These are phyloP conservation scores for Microctonus brassicae DNA, from an alignment of 2,888 invertebrate species.

Conservation along the genomic window DNA sequence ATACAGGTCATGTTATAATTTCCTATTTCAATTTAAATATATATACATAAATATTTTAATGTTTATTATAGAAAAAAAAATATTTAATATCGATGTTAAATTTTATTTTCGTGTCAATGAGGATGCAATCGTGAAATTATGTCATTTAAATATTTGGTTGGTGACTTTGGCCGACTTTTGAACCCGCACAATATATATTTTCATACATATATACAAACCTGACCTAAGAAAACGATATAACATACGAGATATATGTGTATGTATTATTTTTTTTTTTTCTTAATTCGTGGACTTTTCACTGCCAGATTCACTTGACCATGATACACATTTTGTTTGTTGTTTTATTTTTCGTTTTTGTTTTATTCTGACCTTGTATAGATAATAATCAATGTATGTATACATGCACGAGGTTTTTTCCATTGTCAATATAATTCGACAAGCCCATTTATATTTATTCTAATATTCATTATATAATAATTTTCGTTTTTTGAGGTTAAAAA, in stretches of 20 bases:
- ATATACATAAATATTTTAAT: background rate
- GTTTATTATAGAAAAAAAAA: no score
- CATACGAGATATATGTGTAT: background rate
- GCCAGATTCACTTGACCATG: background rate
- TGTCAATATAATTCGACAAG: no score
- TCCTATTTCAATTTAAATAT: background rate
- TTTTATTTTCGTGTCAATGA: conserved; percentile 13
- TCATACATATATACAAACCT: conserved; percentile 8
- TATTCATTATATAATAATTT: no score
- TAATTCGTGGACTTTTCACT: background rate
- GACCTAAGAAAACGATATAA: background rate
- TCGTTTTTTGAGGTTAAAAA: no score
- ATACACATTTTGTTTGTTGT: background rate
- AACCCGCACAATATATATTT: conserved; percentile 8
- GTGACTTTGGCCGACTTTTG: conserved; percentile 4
- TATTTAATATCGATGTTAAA: background rate
- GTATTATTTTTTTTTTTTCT: background rate
- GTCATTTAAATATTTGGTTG: no score
- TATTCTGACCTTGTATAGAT: no score
- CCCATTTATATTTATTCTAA: no score
- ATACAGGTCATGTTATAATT: background rate
- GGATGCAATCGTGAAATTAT: conserved; percentile 5
- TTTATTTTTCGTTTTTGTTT: background rate
- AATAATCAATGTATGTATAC: no score
- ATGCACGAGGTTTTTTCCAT: no score